phyloP scores from a whole-genome alignment of 2,797 vertebrate genomes.

The Xenentodon cancila region DNA sequence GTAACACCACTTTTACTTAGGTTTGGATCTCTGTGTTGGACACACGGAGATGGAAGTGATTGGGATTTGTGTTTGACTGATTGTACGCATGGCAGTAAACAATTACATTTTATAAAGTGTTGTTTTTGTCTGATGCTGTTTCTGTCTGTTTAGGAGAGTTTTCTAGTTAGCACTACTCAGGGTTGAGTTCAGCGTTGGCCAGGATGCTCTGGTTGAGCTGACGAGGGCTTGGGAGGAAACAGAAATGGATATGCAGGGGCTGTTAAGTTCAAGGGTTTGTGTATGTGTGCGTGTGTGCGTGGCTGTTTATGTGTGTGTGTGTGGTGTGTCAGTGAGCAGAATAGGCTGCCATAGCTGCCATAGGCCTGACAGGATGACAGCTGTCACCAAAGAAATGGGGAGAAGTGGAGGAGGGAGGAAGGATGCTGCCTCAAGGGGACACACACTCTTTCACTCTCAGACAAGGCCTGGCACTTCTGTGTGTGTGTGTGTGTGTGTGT shows the following conservation, averaged over 20 bases:
- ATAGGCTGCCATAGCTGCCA: conserved; percentile 63
- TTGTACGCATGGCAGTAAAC: conserved; percentile 2
- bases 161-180: conserved; percentile 29
- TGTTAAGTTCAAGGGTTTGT: conserved; percentile 36
- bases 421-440: conserved; percentile 71
- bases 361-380: conserved; percentile 78
- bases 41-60: background rate
- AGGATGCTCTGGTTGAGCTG: conserved; percentile 31
- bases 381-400: conserved; percentile 77
- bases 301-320: conserved; percentile 37
- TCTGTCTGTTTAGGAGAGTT: conserved; percentile 3
- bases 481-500: background rate
- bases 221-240: conserved; percentile 23
- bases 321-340: conserved; percentile 64
- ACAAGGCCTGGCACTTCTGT: conserved; percentile 23
- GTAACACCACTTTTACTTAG: too few relatives aligned
- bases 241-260: conserved; percentile 30
- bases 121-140: conserved; percentile 12
- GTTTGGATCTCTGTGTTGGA: background rate
- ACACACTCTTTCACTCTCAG: conserved; percentile 42
- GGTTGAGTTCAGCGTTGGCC: conserved; percentile 12
- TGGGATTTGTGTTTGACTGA: conserved; percentile 3
- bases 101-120: conserved; percentile 14
- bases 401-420: conserved; percentile 61
- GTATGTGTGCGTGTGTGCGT: conserved; percentile 26